A percentile compares a stretch with the other conserved stretches of the same genome.
These are phyloP conservation scores for Plagiodera versicolora DNA, from an alignment of 2,888 invertebrate genomes.

Conservation along the genomic window DNA sequence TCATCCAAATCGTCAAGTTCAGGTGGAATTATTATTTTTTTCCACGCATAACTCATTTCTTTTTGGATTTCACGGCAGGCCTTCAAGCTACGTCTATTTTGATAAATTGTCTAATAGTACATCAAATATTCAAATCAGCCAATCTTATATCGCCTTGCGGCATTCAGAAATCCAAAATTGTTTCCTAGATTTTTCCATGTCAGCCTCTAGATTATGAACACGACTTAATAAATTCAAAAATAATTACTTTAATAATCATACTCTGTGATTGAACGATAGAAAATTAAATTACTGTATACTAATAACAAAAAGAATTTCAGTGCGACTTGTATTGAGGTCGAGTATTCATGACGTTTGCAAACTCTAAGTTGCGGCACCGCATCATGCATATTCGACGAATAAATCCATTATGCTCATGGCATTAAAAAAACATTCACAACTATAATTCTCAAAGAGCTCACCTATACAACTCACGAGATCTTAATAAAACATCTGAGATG, in stretches of 20 bases:
- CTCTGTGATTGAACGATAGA: too few relatives aligned
- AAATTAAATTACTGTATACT: too few relatives aligned
- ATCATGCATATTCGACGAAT: too few relatives aligned
- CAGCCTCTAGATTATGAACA: background rate
- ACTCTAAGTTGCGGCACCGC: too few relatives aligned
- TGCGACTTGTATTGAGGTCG: too few relatives aligned
- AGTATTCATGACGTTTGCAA: too few relatives aligned
- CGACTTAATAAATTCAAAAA: background rate
- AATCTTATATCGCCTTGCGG: slow-evolving; percentile 15
- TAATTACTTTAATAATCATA: too few relatives aligned
- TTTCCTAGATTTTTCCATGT: slow-evolving; percentile 17
- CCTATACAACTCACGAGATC: slow-evolving; percentile 6
- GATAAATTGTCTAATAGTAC: slow-evolving; percentile 27
- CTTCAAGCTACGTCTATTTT: slow-evolving; percentile 11
- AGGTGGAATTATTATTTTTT: slow-evolving; percentile 5
- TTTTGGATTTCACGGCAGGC: slow-evolving; percentile 2
- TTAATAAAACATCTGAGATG: slow-evolving; percentile 7
- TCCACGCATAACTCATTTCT: slow-evolving; percentile 5
- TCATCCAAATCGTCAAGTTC: background rate
- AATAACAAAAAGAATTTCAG: too few relatives aligned
- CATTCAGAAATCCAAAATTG: slow-evolving; percentile 12
- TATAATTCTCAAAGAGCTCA: background rate
- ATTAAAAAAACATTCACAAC: background rate
- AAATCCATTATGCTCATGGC: too few relatives aligned
- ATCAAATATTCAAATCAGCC: slow-evolving; percentile 24